Evolutionary conservation across 2,797 vertebrate species (phyloP).

Genomic region (Potorous gilbertii): DNA sequence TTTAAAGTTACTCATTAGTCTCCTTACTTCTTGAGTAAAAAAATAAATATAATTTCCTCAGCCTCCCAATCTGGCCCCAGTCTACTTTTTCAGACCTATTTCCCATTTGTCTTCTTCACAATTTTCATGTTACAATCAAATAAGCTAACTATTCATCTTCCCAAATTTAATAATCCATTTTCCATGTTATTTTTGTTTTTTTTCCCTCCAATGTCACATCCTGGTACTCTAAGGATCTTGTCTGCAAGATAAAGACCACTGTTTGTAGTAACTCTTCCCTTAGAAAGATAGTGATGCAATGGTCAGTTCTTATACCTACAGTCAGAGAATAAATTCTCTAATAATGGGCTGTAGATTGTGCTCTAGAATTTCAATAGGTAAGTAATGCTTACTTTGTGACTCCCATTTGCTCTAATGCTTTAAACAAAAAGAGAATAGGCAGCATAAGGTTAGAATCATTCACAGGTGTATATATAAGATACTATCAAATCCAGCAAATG

Average conservation of each 20-base stretch:
- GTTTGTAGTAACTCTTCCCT: not conserved
- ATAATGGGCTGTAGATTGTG: not conserved
- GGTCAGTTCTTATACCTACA: not conserved
- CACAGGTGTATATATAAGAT: not conserved
- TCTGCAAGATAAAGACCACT: not conserved
- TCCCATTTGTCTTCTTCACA: not conserved
- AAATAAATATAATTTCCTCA: not conserved
- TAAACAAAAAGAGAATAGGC: not conserved
- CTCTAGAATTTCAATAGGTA: not conserved
- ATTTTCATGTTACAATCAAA: not conserved
- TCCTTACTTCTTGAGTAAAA: not conserved
- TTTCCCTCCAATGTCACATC: not conserved
- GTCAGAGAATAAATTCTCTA: not conserved
- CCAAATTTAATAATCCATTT: not conserved
- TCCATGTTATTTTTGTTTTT: not conserved
- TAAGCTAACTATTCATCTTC: not conserved
- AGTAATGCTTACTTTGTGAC: not conserved
- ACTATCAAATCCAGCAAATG: not conserved
- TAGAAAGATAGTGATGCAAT: not conserved
- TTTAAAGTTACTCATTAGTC: not conserved
- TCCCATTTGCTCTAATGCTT: not conserved
- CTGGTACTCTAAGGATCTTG: not conserved
- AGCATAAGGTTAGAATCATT: not conserved
- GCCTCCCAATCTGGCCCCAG: not conserved
- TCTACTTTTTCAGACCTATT: not conserved